Evolutionary conservation across 2,113 vertebrate genomes (phyloP).

Genomic region (Coryphaenoides rupestris): DNA sequence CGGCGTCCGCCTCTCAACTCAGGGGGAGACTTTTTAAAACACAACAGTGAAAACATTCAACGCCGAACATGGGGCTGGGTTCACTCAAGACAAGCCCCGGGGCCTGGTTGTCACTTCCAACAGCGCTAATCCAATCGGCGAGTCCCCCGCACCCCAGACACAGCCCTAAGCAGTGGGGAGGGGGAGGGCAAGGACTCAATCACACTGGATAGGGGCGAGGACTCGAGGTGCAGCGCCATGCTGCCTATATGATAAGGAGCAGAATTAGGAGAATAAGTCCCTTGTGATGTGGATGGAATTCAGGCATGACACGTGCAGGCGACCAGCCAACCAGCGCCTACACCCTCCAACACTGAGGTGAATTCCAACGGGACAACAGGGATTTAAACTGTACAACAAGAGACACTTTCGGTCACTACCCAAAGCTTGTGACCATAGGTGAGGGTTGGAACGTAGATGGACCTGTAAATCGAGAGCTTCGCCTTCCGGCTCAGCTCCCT

Average conservation of each 20-base stretch:
- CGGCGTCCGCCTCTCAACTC: constrained; percentile 8
- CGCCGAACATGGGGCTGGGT: constrained; percentile 5
- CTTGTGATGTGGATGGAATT: constrained; percentile 12
- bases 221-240: not conserved
- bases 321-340: constrained; percentile 22
- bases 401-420: no score
- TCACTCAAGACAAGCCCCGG: constrained; percentile 20
- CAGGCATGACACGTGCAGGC: constrained; percentile 18
- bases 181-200: no score
- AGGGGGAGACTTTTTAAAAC: constrained; percentile 13
- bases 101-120: constrained; percentile 21
- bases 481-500: no score
- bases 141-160: constrained; percentile 1
- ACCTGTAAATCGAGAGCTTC: no score
- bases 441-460: no score
- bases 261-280: not conserved
- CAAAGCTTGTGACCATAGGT: no score
- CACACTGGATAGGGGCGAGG: no score
- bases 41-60: constrained; percentile 29
- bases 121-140: constrained; percentile 19
- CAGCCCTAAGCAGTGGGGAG: constrained; percentile 5
- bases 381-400: not conserved
- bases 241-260: not conserved
- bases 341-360: no score
- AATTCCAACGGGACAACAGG: constrained; percentile 22